A percentile compares a stretch with the other conserved stretches of the same genome.
These are phyloP conservation scores for Myopa testacea DNA, from an alignment of 2,888 invertebrate genomes.

Conservation along the genomic window DNA sequence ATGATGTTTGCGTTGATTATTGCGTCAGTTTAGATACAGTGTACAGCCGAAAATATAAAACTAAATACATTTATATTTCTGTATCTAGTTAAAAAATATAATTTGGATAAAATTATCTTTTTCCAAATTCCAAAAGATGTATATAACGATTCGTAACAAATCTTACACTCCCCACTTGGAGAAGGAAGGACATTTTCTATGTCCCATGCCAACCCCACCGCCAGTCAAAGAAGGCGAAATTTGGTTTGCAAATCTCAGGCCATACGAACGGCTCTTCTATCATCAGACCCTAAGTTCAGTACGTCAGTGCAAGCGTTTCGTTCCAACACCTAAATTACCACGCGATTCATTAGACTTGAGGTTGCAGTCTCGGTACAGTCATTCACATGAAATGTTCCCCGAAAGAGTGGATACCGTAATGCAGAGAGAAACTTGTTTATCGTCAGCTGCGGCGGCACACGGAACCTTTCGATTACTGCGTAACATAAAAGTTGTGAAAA, in stretches of 20 bases:
- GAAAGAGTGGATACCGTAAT: constrained; percentile 74
- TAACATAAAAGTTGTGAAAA: constrained; percentile 70
- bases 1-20: constrained; percentile 4
- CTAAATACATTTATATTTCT: neutral
- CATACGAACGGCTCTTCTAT: constrained; percentile 69
- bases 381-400: constrained; percentile 74
- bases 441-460: constrained; percentile 68
- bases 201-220: constrained; percentile 63
- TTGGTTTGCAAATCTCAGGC: constrained; percentile 65
- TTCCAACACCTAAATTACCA: constrained; percentile 67
- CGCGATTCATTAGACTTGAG: constrained; percentile 78
- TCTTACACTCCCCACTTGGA: constrained; percentile 67
- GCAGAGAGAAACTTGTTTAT: constrained; percentile 75
- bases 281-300: constrained; percentile 72
- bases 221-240: constrained; percentile 48
- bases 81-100: neutral
- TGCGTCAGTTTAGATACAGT: neutral
- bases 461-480: constrained; percentile 76
- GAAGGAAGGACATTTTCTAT: constrained; percentile 68
- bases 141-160: constrained; percentile 49
- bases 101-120: neutral
- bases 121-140: neutral
- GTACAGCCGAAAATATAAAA: neutral
- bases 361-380: constrained; percentile 76
- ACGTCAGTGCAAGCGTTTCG: constrained; percentile 68